Conservation (phyloP, 2,113 vertebrate genomes). For the Ia io region DNA sequence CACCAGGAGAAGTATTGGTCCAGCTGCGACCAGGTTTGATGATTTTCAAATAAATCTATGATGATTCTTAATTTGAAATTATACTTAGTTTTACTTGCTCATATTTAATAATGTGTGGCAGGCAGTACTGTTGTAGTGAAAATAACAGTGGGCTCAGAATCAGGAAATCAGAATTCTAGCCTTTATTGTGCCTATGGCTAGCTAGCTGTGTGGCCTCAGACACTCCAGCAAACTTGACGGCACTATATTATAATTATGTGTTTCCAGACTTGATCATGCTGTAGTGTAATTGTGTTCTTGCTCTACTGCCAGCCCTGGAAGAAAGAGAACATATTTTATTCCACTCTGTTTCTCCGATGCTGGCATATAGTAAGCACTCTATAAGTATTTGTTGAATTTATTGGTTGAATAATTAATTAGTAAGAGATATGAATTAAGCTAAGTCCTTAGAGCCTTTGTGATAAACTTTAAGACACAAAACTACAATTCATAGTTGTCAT, state of each 20-base stretch:
- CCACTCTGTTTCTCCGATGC: not conserved
- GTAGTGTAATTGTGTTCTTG: not conserved
- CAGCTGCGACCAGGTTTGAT: constrained; percentile 91
- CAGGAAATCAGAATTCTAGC: constrained; percentile 21
- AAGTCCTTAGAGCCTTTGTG: not conserved
- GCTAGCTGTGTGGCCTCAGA: not conserved
- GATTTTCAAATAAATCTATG: constrained; percentile 54
- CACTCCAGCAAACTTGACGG: not conserved
- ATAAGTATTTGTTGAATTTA: not conserved
- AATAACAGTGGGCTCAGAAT: not conserved
- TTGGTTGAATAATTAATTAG: constrained; percentile 3
- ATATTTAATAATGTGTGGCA: not conserved
- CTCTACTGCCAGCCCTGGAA: not conserved
- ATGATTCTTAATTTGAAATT: constrained; percentile 13
- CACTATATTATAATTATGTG: not conserved
- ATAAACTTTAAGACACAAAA: constrained; percentile 38
- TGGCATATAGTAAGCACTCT: not conserved
- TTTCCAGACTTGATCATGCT: not conserved
- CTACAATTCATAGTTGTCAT: constrained; percentile 2
- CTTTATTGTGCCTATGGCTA: not conserved
- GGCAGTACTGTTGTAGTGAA: not conserved
- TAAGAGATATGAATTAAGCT: constrained; percentile 22
- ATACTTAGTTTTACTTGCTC: not conserved
- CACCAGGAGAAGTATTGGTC: constrained; percentile 88
- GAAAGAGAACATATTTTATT: constrained; percentile 14